These are phyloP conservation scores for Vanessa atalanta DNA, from an alignment of 1,140 invertebrate genomes.

Conservation along the genomic window DNA sequence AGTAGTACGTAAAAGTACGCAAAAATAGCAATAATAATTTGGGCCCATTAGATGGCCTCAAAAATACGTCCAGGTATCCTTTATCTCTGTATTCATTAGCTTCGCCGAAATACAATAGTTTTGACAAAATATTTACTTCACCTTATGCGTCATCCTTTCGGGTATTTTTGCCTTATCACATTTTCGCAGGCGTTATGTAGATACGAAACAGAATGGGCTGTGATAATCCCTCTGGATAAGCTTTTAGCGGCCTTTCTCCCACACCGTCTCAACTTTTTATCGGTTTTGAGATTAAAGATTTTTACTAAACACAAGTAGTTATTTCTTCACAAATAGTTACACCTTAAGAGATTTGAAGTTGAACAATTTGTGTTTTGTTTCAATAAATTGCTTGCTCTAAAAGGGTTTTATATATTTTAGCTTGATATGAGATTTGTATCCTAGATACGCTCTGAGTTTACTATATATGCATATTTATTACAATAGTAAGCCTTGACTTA, in stretches of 20 bases:
- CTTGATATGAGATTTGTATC: too few relatives aligned
- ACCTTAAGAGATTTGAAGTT: background rate
- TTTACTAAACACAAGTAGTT: background rate
- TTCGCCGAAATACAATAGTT: constrained; percentile 45
- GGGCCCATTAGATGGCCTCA: too few relatives aligned
- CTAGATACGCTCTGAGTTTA: background rate
- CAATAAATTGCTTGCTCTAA: too few relatives aligned
- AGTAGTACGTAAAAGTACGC: too few relatives aligned
- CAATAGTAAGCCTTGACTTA: background rate
- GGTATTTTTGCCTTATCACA: constrained; percentile 37
- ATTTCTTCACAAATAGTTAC: background rate
- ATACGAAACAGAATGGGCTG: constrained; percentile 28
- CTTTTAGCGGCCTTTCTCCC: constrained; percentile 27
- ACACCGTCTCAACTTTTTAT: constrained; percentile 20
- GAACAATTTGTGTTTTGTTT: too few relatives aligned
- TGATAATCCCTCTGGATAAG: constrained; percentile 30
- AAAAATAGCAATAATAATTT: too few relatives aligned
- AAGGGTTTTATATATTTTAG: too few relatives aligned
- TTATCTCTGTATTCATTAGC: constrained; percentile 46
- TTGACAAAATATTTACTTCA: constrained; percentile 39
- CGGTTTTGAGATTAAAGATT: constrained; percentile 11
- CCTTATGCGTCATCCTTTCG: constrained; percentile 38
- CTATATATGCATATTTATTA: background rate
- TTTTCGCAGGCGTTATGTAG: constrained; percentile 39
- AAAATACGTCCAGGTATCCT: constrained; percentile 20